Evolutionary conservation across 2,113 vertebrate genomes (phyloP).

Genomic region (Forbesichthys papilliferus): DNA sequence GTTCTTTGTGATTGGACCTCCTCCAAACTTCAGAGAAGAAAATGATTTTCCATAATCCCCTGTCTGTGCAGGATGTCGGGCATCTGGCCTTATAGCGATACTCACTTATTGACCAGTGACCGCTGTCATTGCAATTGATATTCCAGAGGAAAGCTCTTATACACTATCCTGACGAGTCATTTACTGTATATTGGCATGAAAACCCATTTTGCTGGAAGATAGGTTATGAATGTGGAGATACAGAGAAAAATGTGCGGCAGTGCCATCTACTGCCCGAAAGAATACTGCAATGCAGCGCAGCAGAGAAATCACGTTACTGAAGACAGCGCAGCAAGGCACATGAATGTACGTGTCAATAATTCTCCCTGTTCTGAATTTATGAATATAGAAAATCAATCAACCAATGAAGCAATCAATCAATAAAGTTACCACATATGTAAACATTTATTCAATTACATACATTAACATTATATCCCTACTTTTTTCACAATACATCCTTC

Average conservation of each 20-base stretch:
- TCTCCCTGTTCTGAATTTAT: too few relatives aligned
- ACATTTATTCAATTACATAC: too few relatives aligned
- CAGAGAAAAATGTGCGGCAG: slow-evolving; percentile 41
- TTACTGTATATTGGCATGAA: neutral
- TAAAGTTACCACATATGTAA: too few relatives aligned
- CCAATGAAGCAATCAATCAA: too few relatives aligned
- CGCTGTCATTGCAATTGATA: slow-evolving; percentile 23
- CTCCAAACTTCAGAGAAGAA: slow-evolving; percentile 41
- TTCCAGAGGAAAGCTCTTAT: slow-evolving; percentile 2
- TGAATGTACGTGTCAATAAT: too few relatives aligned
- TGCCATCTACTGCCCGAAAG: slow-evolving; percentile 64
- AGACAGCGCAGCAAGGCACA: too few relatives aligned
- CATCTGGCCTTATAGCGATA: slow-evolving; percentile 31
- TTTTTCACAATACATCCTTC: neutral
- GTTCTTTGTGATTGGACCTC: slow-evolving; percentile 47
- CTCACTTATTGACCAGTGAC: slow-evolving; percentile 12
- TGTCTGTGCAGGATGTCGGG: slow-evolving; percentile 40
- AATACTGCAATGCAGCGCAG: neutral
- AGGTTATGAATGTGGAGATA: neutral
- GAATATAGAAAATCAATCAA: too few relatives aligned
- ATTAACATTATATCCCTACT: too few relatives aligned
- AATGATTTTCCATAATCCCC: slow-evolving; percentile 52
- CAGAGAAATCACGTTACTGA: neutral
- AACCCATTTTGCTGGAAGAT: neutral
- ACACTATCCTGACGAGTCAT: neutral